These are phyloP conservation scores for Martes martes DNA, from an alignment of 2,113 vertebrate genomes.

Conservation along the genomic window DNA sequence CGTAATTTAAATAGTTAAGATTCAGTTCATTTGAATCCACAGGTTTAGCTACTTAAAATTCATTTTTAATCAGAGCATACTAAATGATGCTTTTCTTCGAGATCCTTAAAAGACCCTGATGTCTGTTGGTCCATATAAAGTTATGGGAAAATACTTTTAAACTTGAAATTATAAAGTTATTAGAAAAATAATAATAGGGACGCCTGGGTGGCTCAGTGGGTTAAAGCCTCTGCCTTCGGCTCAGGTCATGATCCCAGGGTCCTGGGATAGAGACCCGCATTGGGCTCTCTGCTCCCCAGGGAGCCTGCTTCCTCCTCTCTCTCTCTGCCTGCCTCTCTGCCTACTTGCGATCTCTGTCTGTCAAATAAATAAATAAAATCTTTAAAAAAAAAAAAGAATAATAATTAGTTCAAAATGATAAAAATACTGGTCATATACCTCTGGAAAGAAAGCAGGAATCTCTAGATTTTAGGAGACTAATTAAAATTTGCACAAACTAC, in stretches of 20 bases:
- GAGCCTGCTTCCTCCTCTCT: too few species aligned
- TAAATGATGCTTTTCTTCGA: not conserved
- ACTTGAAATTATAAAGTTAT: not conserved
- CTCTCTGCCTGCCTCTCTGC: too few species aligned
- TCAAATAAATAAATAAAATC: too few species aligned
- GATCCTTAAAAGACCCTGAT: not conserved
- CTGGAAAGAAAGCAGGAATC: not conserved
- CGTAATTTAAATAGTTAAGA: not conserved
- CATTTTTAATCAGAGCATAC: not conserved
- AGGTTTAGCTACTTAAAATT: not conserved
- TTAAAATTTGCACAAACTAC: not conserved
- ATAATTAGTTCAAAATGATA: not conserved
- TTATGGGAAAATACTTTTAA: not conserved
- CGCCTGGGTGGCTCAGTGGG: too few species aligned
- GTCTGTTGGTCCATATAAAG: not conserved
- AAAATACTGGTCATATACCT: not conserved
- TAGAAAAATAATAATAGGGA: not conserved
- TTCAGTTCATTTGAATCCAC: not conserved
- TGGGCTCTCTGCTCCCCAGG: too few species aligned
- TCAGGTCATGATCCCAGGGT: too few species aligned
- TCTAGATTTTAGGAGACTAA: not conserved
- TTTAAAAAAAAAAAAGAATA: not conserved
- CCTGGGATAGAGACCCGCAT: too few species aligned
- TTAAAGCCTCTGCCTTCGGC: too few species aligned
- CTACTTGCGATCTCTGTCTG: too few species aligned